A percentile compares a stretch with the other conserved stretches of the same genome.
phyloP scores from a whole-genome alignment of 2,113 vertebrate species.

The Elephas maximus region DNA sequence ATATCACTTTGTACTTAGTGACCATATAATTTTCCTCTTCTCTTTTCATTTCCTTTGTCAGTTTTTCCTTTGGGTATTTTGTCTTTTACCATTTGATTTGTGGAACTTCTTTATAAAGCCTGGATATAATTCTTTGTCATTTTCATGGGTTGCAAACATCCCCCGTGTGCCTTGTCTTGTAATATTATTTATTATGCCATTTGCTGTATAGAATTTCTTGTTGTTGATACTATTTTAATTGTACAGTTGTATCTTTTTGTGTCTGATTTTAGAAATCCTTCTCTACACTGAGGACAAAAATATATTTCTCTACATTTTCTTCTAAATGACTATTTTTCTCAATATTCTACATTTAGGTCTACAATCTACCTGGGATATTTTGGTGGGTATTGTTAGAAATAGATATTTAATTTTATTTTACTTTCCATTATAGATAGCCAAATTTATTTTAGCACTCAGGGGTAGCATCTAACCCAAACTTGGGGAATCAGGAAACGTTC shows the following conservation, averaged over 20 bases:
- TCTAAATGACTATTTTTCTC: not conserved
- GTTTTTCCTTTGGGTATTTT: not conserved
- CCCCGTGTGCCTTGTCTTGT: not conserved
- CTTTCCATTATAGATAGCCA: not conserved
- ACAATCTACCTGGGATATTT: not conserved
- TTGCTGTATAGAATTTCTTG: not conserved
- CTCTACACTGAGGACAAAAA: not conserved
- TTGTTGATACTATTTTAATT: not conserved
- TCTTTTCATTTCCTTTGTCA: not conserved
- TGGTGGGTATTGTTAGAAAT: not conserved
- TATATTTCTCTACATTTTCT: not conserved
- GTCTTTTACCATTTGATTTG: not conserved
- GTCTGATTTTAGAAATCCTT: not conserved
- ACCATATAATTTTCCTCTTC: not conserved
- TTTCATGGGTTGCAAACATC: not conserved
- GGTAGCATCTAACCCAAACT: not conserved
- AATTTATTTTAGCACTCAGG: not conserved
- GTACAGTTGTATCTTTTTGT: not conserved
- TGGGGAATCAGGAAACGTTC: not conserved
- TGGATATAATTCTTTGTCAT: not conserved
- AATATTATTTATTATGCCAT: not conserved
- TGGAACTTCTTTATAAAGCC: not conserved
- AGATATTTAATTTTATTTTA: not conserved
- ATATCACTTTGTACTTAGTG: not conserved
- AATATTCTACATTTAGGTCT: not conserved